Conservation (phyloP, 2,888 invertebrate genomes). For the Hoplodrina blanda region DNA sequence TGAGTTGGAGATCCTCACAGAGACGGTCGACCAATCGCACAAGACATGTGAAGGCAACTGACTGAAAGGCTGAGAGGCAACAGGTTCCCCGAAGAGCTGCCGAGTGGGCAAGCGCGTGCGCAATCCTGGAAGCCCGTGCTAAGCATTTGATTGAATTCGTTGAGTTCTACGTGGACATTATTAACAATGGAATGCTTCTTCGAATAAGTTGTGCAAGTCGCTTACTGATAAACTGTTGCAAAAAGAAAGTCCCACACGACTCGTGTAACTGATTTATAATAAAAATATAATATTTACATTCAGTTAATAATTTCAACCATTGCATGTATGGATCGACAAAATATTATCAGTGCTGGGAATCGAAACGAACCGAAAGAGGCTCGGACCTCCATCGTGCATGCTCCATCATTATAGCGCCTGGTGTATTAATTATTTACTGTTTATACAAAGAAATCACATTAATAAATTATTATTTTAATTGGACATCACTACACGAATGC, state of each 20-base stretch:
- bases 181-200: conserved; percentile 76
- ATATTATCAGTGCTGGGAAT: conserved; percentile 28
- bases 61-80: conserved; percentile 67
- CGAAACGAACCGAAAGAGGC: conserved; percentile 12
- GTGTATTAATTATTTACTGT: conserved; percentile 42
- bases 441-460: conserved; percentile 48
- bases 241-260: conserved; percentile 66
- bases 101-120: conserved; percentile 70
- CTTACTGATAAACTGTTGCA: conserved; percentile 72
- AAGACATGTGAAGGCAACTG: conserved; percentile 68
- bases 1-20: conserved; percentile 55
- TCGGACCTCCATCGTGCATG: background rate
- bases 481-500: conserved; percentile 49
- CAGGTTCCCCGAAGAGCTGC: conserved; percentile 74
- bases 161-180: conserved; percentile 74
- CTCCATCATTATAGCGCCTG: conserved; percentile 14
- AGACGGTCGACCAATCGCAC: conserved; percentile 61
- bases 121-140: conserved; percentile 82
- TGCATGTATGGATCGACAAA: conserved; percentile 24
- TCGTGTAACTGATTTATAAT: conserved; percentile 51
- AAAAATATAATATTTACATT: conserved; percentile 44
- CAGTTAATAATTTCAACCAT: conserved; percentile 26
- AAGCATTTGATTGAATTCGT: conserved; percentile 85
- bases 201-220: conserved; percentile 80
- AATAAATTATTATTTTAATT: conserved; percentile 58